Percentiles rank a stretch among this genome's conserved stretches.
Conservation (phyloP, 2,113 vertebrate genomes). For the Brachypodius melanocephalos region DNA sequence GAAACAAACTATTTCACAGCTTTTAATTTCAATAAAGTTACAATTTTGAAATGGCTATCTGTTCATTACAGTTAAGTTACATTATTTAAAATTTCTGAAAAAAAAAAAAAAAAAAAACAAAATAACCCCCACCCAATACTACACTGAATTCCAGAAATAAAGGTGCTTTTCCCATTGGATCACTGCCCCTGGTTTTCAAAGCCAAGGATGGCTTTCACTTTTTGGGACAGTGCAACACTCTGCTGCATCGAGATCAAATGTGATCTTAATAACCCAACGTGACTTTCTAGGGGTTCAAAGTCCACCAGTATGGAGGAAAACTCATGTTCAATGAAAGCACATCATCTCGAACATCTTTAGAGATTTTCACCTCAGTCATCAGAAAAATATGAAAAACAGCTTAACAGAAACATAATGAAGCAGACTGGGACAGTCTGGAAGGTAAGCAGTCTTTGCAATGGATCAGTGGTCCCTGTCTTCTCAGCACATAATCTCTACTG, state of each 20-base stretch:
- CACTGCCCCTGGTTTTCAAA: not conserved
- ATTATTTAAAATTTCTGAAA: not conserved
- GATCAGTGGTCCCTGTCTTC: conserved; percentile 29
- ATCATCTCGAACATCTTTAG: not conserved
- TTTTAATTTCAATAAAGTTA: not conserved
- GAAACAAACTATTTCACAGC: not conserved
- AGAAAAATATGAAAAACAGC: not conserved
- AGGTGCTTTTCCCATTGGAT: not conserved
- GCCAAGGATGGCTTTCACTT: not conserved
- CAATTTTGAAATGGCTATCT: not conserved
- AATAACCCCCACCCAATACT: not conserved
- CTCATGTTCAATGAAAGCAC: not conserved
- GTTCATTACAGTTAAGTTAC: not conserved
- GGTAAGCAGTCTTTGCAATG: conserved; percentile 22
- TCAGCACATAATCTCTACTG: conserved; percentile 44
- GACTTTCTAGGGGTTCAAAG: not conserved
- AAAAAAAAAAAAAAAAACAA: not conserved
- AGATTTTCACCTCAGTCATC: not conserved
- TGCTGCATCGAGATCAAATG: accelerated
- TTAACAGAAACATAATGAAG: conserved; percentile 23
- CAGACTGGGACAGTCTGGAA: not conserved
- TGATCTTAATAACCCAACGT: not conserved
- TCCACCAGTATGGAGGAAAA: not conserved
- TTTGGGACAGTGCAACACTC: not conserved
- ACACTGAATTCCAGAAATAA: not conserved